Percentiles rank a stretch among this genome's conserved stretches.
phyloP scores from a whole-genome alignment of 2,113 vertebrate genomes.

The Talpa occidentalis region DNA sequence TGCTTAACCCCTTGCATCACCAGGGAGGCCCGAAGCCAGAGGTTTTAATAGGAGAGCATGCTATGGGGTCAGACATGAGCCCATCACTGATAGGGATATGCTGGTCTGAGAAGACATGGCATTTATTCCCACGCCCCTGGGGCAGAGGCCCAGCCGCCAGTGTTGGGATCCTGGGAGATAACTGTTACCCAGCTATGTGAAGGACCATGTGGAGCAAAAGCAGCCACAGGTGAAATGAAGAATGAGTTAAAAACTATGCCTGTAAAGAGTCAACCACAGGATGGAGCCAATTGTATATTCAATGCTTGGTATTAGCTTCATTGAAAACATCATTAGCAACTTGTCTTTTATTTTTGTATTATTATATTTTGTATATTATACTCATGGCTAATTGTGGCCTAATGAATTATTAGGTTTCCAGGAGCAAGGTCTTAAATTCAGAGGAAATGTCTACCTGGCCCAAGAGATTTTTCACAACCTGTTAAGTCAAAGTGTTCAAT shows the following conservation, averaged over 20 bases:
- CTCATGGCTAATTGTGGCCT: constrained; percentile 83
- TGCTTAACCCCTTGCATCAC: no score
- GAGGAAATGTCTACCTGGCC: constrained; percentile 83
- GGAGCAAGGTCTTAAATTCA: constrained; percentile 82
- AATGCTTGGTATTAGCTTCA: constrained; percentile 63
- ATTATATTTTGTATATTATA: constrained; percentile 74
- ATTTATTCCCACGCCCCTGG: background rate
- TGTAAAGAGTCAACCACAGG: constrained; percentile 78
- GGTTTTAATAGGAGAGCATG: no score
- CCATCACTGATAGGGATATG: background rate
- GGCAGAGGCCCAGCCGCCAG: background rate
- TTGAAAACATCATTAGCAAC: no score
- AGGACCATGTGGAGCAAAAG: background rate
- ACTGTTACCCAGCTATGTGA: background rate
- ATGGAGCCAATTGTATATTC: constrained; percentile 75
- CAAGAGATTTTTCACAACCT: constrained; percentile 81
- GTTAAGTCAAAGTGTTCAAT: constrained; percentile 68
- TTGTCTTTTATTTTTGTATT: constrained; percentile 57
- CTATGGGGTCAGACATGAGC: no score
- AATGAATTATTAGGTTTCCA: constrained; percentile 84
- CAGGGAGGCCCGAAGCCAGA: no score
- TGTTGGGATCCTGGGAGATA: background rate
- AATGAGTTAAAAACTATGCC: constrained; percentile 80
- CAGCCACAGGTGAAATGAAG: constrained; percentile 72
- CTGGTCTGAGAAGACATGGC: background rate